Evolutionary conservation across 1,140 invertebrate species (phyloP), one percentile per base, ranked within the genome.

Genomic region (Mercenaria mercenaria): DNA sequence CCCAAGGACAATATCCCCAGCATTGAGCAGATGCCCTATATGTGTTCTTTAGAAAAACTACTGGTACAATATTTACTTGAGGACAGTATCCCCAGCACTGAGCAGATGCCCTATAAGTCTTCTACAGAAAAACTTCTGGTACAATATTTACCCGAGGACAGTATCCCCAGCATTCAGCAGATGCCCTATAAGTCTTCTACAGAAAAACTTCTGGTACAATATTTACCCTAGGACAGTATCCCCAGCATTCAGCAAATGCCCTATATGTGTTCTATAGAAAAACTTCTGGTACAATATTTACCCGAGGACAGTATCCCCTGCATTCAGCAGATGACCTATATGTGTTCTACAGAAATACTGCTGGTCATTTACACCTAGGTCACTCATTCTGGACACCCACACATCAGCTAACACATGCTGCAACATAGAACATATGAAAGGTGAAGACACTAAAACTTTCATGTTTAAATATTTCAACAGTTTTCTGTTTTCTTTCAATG

Each of bases 31-130:
- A n/a, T n/a, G n/a, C n/a, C n/a, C n/a, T n/a, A n/a, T n/a, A n/a
- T n/a, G n/a, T n/a, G n/a, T n/a, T n/a, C n/a, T n/a, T n/a, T n/a
- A n/a, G n/a, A n/a, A n/a, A n/a, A n/a, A n/a, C n/a, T n/a, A n/a
- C n/a, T n/a, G n/a, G n/a, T n/a, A n/a, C n/a, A 39, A 4, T 18
- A 92, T 96, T 96, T 97, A 98, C 97, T 99, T 99, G 79, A 99
- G 95, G 74, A 98, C 99, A 20, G 97, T 97, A 96, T 99, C 99
- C 41, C 99, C 99, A 90, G 98, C 97, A 95, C 98, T 98, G 23
- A 99, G 96, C 77, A 99, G 94, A 96, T 99, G 98, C 0, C 99
- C 99, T 56, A 99, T 96, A 97, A 99, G 99, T 43, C 99, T 99
- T 92, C 98, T 97, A 83, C 96, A 95, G 43, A 94, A 93, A 59